Percentiles rank a stretch among this genome's conserved stretches.
Evolutionary conservation across 2,797 vertebrate genomes (phyloP).

Genomic region (Falco peregrinus): DNA sequence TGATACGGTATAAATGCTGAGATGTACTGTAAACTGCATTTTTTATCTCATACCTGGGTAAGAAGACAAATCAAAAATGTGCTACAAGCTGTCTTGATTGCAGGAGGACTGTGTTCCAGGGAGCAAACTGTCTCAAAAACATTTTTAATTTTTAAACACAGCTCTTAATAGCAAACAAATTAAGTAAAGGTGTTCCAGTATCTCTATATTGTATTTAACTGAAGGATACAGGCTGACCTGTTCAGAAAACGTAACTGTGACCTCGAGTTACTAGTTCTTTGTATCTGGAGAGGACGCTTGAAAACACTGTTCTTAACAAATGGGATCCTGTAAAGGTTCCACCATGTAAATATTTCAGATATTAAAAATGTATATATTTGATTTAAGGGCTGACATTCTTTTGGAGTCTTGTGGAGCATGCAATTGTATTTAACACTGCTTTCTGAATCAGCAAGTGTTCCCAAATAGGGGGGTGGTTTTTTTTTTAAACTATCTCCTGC

Average conservation of each 20-base stretch:
- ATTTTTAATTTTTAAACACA: constrained; percentile 68
- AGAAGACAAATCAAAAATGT: constrained; percentile 42
- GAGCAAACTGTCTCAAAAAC: constrained; percentile 68
- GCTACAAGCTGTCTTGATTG: constrained; percentile 52
- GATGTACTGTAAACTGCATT: constrained; percentile 75
- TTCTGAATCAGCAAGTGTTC: not conserved
- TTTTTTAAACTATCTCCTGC: not conserved
- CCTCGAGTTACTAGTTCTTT: constrained; percentile 73
- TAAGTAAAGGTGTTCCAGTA: constrained; percentile 69
- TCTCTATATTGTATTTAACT: constrained; percentile 73
- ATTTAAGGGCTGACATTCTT: constrained; percentile 75
- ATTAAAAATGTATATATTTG: constrained; percentile 89
- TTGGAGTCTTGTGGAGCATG: constrained; percentile 61
- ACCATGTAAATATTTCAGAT: constrained; percentile 83
- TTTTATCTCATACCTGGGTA: constrained; percentile 70
- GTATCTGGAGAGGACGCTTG: constrained; percentile 75
- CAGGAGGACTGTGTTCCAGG: constrained; percentile 67
- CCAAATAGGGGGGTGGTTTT: not conserved
- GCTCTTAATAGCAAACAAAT: constrained; percentile 63
- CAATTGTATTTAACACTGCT: not conserved
- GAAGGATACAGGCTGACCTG: constrained; percentile 71
- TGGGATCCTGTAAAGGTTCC: constrained; percentile 75
- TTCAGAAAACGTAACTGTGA: constrained; percentile 74
- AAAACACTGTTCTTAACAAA: constrained; percentile 80
- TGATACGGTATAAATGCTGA: constrained; percentile 57